Evolutionary conservation across 2,888 invertebrate genomes (phyloP).

Genomic region (Drosophila vallismaia): DNA sequence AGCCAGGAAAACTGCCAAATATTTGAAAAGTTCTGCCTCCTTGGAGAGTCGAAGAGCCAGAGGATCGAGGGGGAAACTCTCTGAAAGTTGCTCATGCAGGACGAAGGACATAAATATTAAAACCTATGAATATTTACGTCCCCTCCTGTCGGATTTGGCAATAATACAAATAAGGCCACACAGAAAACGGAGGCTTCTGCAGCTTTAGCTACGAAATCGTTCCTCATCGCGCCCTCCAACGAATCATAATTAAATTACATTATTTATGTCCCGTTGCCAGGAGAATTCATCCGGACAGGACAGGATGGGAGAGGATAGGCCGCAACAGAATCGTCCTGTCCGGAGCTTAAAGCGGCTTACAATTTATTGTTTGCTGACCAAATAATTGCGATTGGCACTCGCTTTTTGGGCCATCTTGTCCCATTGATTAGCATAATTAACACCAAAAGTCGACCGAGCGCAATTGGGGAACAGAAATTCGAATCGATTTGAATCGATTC

Average conservation of each 20-base stretch:
- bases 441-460: slow-evolving; percentile 45
- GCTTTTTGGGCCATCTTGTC: slow-evolving; percentile 5
- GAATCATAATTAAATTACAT: slow-evolving; percentile 75
- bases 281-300: slow-evolving; percentile 41
- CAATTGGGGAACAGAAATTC: slow-evolving; percentile 8
- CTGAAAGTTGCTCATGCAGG: slow-evolving; percentile 51
- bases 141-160: slow-evolving; percentile 49
- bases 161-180: slow-evolving; percentile 27
- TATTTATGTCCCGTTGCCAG: slow-evolving; percentile 59
- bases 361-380: slow-evolving; percentile 55
- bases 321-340: slow-evolving; percentile 44
- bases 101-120: slow-evolving; percentile 41
- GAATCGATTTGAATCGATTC: slow-evolving; percentile 7
- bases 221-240: slow-evolving; percentile 34
- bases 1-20: slow-evolving; percentile 65
- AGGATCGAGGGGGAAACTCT: neutral
- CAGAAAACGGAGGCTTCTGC: slow-evolving; percentile 19
- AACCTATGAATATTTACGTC: slow-evolving; percentile 62
- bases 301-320: slow-evolving; percentile 29
- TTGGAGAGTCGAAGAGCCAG: slow-evolving; percentile 21
- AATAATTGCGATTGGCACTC: slow-evolving; percentile 25
- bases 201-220: slow-evolving; percentile 42
- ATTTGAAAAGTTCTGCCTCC: slow-evolving; percentile 70
- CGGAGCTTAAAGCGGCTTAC: slow-evolving; percentile 70
- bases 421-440: slow-evolving; percentile 64